phyloP scores from a whole-genome alignment of 2,113 vertebrate genomes.

The Ranitomeya variabilis region DNA sequence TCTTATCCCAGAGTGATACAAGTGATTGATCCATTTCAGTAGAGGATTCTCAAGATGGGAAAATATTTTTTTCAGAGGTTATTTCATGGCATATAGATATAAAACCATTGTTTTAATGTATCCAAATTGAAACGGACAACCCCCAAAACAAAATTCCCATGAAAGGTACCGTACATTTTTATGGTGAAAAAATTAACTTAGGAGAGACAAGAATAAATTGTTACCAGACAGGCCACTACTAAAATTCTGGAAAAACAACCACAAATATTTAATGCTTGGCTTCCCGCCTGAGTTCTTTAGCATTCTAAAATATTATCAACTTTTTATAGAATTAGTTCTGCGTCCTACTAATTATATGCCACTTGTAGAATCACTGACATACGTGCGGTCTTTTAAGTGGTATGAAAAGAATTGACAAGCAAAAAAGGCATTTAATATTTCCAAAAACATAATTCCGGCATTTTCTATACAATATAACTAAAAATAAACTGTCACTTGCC shows the following conservation, averaged over 20 bases:
- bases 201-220: background rate
- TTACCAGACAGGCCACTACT: background rate
- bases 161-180: background rate
- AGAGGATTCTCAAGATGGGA: background rate
- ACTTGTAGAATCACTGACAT: background rate
- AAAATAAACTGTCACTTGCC: too few relatives aligned
- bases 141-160: background rate
- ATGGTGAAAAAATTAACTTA: background rate
- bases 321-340: too few relatives aligned
- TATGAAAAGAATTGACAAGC: too few relatives aligned
- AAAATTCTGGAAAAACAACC: background rate
- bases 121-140: background rate
- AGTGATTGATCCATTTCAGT: background rate
- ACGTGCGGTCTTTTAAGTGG: too few relatives aligned
- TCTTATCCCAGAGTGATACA: background rate
- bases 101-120: background rate
- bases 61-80: background rate
- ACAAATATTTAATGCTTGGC: background rate
- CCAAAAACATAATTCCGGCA: too few relatives aligned
- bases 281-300: background rate
- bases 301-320: too few relatives aligned
- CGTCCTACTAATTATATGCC: too few relatives aligned
- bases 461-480: too few relatives aligned
- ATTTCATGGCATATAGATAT: background rate
- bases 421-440: too few relatives aligned